Percentiles rank a stretch among this genome's conserved stretches.
phyloP scores from a whole-genome alignment of 2,888 invertebrate genomes.

The Arge pagana region DNA sequence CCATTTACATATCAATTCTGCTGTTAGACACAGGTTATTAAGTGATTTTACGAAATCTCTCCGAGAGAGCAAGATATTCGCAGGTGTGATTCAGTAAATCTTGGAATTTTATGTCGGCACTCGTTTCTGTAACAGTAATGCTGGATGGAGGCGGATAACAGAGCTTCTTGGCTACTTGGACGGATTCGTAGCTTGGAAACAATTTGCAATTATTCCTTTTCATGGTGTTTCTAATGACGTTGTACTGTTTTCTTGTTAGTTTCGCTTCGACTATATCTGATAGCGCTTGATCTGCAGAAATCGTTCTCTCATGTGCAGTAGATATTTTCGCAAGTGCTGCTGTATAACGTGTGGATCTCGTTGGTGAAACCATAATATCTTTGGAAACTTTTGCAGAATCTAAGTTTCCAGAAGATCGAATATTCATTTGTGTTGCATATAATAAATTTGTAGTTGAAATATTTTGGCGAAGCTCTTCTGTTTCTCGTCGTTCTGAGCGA shows the following conservation, averaged over 20 bases:
- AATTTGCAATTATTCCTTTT: conserved; percentile 5
- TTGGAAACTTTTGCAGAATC: conserved; percentile 1
- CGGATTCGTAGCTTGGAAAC: conserved; percentile 15
- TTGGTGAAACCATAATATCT: background rate
- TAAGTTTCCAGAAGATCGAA: background rate
- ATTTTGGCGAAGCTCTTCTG: conserved; percentile 8
- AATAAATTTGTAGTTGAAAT: background rate
- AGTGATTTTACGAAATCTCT: conserved; percentile 24
- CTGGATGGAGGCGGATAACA: conserved; percentile 9
- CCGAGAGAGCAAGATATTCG: conserved; percentile 23
- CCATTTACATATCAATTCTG: conserved; percentile 30
- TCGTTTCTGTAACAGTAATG: conserved; percentile 27
- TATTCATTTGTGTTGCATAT: conserved; percentile 4
- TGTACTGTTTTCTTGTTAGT: conserved; percentile 20
- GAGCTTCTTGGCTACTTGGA: conserved; percentile 13
- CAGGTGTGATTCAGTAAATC: conserved; percentile 28
- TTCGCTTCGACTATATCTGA: conserved; percentile 23
- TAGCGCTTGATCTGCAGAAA: conserved; percentile 22
- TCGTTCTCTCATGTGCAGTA: conserved; percentile 3
- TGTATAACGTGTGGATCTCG: conserved; percentile 2
- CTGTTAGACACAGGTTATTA: conserved; percentile 6
- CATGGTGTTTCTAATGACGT: conserved; percentile 14
- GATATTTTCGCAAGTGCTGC: conserved; percentile 5
- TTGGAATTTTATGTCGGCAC: conserved; percentile 30
- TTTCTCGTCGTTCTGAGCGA: background rate